phyloP scores from a whole-genome alignment of 2,888 invertebrate species.

The Fissipunctia ypsillon region DNA sequence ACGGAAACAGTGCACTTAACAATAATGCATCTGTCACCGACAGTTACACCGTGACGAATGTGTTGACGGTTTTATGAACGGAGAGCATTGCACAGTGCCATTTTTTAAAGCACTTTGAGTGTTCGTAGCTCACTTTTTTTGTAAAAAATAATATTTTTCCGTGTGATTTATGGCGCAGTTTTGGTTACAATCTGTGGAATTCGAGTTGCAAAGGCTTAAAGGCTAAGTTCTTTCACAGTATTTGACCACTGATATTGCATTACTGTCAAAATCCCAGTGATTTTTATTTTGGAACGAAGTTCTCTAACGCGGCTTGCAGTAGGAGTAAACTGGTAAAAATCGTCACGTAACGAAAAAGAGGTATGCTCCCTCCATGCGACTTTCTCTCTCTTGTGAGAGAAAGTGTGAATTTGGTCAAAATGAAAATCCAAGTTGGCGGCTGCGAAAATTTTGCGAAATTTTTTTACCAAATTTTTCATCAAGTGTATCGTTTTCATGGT shows the following conservation, averaged over 20 bases:
- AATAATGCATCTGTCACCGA: slow-evolving; percentile 31
- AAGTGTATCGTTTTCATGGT: too few species aligned
- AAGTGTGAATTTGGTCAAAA: too few species aligned
- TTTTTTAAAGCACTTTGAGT: slow-evolving; percentile 12
- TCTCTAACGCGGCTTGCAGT: too few species aligned
- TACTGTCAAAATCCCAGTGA: not conserved
- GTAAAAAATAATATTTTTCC: not conserved
- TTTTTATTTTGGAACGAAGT: too few species aligned
- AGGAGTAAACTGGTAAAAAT: too few species aligned
- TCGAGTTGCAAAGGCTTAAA: not conserved
- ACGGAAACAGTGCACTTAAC: slow-evolving; percentile 35
- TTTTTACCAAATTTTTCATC: too few species aligned
- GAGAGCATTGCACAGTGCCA: not conserved
- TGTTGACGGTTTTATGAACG: slow-evolving; percentile 1
- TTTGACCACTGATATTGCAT: not conserved
- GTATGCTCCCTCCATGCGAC: too few species aligned
- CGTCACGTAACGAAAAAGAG: too few species aligned
- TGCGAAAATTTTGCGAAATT: too few species aligned
- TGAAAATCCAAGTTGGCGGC: too few species aligned
- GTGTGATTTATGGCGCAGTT: not conserved
- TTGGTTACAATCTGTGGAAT: not conserved
- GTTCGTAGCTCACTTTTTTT: not conserved
- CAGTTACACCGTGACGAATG: slow-evolving; percentile 24
- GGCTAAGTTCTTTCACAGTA: not conserved
- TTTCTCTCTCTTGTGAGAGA: too few species aligned